These are phyloP conservation scores for Glaucomys volans DNA, from an alignment of 2,113 vertebrate genomes.

Conservation along the genomic window DNA sequence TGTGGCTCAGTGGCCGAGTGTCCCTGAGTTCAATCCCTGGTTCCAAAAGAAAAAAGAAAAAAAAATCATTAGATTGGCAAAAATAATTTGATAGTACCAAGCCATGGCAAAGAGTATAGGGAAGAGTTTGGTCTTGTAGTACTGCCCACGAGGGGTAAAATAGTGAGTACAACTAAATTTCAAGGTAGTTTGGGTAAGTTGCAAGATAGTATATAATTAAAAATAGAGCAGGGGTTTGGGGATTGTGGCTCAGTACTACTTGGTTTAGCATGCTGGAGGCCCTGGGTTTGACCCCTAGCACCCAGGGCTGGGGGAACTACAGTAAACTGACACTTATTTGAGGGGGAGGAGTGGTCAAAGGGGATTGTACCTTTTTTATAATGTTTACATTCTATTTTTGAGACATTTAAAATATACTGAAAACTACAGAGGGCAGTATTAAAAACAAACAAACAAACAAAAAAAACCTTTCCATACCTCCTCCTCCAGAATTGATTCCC, in stretches of 20 bases:
- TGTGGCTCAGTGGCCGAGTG: too few relatives aligned
- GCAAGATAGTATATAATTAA: background rate
- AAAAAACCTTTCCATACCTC: background rate
- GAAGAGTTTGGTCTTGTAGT: background rate
- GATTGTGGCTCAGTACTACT: background rate
- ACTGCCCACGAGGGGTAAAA: background rate
- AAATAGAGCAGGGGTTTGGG: background rate
- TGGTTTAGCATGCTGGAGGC: background rate
- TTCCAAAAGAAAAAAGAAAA: too few relatives aligned
- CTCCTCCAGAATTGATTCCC: background rate
- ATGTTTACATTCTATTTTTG: slow-evolving; percentile 22
- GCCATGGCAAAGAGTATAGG: background rate
- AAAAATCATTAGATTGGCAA: slow-evolving; percentile 7
- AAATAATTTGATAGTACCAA: background rate
- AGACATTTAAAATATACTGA: slow-evolving; percentile 41
- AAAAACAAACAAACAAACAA: too few relatives aligned
- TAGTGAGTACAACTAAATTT: background rate
- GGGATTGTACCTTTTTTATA: background rate
- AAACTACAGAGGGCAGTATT: slow-evolving; percentile 12
- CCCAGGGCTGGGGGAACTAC: background rate
- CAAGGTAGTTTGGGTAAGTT: slow-evolving; percentile 21
- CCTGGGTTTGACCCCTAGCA: background rate
- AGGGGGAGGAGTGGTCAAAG: background rate
- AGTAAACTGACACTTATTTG: background rate
- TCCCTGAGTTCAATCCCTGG: too few relatives aligned